Evolutionary conservation across 2,113 vertebrate species (phyloP).

Genomic region (Edolisoma coerulescens): DNA sequence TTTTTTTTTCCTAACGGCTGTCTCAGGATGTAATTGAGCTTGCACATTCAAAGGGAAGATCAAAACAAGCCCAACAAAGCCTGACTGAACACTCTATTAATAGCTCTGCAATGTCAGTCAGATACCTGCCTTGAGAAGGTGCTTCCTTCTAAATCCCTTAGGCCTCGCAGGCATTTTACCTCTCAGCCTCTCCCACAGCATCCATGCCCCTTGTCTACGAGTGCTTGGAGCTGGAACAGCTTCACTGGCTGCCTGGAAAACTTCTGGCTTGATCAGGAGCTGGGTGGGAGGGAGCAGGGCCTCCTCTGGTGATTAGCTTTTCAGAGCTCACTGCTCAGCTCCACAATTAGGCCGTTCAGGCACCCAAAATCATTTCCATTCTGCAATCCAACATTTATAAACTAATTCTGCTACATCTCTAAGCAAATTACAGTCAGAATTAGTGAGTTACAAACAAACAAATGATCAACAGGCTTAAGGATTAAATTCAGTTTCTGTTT

Average conservation of each 20-base stretch:
- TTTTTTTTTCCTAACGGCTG: not conserved
- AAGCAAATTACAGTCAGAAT: conserved; percentile 15
- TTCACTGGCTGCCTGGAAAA: not conserved
- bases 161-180: not conserved
- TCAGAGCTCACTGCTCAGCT: conserved; percentile 10
- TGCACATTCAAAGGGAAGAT: conserved; percentile 31
- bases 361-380: not conserved
- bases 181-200: not conserved
- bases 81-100: conserved; percentile 29
- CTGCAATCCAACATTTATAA: not conserved
- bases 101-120: conserved; percentile 8
- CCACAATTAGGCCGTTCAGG: not conserved
- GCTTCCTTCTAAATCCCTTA: not conserved
- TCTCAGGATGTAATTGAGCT: conserved; percentile 44
- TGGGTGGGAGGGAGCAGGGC: not conserved
- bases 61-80: conserved; percentile 50
- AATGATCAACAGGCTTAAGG: not conserved
- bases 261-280: not conserved
- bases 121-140: not conserved
- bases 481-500: not conserved
- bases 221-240: not conserved
- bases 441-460: conserved; percentile 1
- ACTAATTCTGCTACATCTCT: not conserved
- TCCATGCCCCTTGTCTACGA: not conserved
- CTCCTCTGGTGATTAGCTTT: not conserved